Evolutionary conservation across 2,888 invertebrate genomes (phyloP).

Genomic region (Plutella xylostella): DNA sequence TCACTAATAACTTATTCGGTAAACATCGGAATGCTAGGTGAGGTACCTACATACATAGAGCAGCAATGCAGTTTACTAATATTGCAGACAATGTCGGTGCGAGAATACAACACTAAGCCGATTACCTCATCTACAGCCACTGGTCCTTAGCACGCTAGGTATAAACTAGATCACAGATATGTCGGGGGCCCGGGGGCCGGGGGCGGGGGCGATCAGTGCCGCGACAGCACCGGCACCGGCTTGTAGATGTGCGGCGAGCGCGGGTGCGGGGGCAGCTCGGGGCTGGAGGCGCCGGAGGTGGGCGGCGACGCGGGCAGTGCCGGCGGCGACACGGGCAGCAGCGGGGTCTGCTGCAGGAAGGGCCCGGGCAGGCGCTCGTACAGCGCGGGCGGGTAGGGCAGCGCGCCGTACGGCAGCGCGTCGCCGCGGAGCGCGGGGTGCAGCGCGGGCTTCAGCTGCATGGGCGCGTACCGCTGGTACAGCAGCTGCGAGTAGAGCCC

Average conservation of each 20-base stretch:
- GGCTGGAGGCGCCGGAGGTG: constrained; percentile 48
- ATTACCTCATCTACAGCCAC: constrained; percentile 32
- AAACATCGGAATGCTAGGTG: constrained; percentile 45
- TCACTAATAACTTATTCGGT: constrained; percentile 23
- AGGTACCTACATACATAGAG: constrained; percentile 23
- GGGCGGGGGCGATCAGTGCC: constrained; percentile 42
- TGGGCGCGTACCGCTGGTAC: constrained; percentile 75
- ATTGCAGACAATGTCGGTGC: constrained; percentile 27
- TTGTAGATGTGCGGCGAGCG: constrained; percentile 63
- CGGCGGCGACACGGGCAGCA: constrained; percentile 56
- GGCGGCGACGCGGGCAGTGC: constrained; percentile 42
- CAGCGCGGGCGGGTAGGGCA: constrained; percentile 49
- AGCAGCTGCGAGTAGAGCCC: constrained; percentile 73
- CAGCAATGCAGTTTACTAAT: constrained; percentile 21
- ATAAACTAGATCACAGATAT: constrained; percentile 17
- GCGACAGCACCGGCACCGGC: constrained; percentile 68
- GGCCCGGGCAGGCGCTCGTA: constrained; percentile 44
- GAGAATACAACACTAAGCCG: constrained; percentile 21
- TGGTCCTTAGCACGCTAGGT: constrained; percentile 40
- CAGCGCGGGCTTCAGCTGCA: constrained; percentile 64
- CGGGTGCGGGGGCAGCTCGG: constrained; percentile 51
- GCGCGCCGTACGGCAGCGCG: constrained; percentile 45
- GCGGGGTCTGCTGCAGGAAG: constrained; percentile 34
- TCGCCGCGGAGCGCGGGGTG: constrained; percentile 63
- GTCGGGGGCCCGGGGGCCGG: not conserved